Conservation (phyloP, 2,113 vertebrate species). For the Cavia aperea region DNA sequence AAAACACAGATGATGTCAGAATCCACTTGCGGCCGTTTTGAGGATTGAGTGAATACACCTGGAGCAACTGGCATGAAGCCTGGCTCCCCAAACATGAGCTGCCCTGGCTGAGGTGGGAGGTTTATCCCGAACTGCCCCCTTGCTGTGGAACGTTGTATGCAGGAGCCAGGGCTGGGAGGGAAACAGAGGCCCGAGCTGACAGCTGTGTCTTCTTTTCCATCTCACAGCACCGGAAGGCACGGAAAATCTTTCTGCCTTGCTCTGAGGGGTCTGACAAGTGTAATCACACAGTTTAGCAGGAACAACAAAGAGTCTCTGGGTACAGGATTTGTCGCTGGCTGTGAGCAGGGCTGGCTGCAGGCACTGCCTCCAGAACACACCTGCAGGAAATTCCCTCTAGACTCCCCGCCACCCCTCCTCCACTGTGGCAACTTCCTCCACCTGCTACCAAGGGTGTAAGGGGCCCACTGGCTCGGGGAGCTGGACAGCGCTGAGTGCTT, state of each 20-base stretch:
- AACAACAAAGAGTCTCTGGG: slow-evolving; percentile 64
- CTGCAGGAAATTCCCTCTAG: slow-evolving; percentile 47
- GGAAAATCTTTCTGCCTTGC: slow-evolving; percentile 51
- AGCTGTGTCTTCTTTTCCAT: background rate
- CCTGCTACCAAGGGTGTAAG: background rate
- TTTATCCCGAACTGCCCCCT: background rate
- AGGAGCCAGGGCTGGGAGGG: background rate
- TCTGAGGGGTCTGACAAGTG: slow-evolving; percentile 73
- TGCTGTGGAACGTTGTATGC: background rate
- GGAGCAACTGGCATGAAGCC: background rate
- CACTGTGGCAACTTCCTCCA: background rate
- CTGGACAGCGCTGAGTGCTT: background rate
- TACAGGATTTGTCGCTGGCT: slow-evolving; percentile 44
- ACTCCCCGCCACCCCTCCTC: background rate
- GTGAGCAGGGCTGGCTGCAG: slow-evolving; percentile 65
- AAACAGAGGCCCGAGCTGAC: background rate
- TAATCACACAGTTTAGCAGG: slow-evolving; percentile 64
- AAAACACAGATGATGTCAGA: background rate
- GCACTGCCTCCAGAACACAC: slow-evolving; percentile 69
- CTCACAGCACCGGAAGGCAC: background rate
- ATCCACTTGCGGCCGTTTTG: background rate
- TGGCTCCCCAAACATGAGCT: background rate
- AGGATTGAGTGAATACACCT: background rate
- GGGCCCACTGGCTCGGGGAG: accelerated
- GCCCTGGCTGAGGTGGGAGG: background rate